Percentiles rank a stretch among this genome's conserved stretches.
These are phyloP conservation scores for Archegozetes longisetosus DNA, from an alignment of 1,140 invertebrate species.

Conservation along the genomic window DNA sequence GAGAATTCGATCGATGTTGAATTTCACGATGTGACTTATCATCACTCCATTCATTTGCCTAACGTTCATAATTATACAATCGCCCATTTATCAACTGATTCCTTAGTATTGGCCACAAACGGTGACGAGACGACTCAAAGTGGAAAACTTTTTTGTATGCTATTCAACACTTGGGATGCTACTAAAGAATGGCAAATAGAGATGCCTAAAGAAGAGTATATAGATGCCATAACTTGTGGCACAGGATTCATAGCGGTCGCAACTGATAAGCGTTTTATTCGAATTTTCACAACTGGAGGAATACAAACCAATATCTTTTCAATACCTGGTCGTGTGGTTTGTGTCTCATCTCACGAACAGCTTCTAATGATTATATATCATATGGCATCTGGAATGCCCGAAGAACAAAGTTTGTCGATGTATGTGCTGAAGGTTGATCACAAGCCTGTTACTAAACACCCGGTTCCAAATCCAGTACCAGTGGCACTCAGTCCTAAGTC, in stretches of 20 bases:
- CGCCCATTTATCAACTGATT: slow-evolving; percentile 60
- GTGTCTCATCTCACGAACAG: slow-evolving; percentile 47
- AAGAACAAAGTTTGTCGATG: slow-evolving; percentile 9
- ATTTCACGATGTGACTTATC: slow-evolving; percentile 76
- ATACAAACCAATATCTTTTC: slow-evolving; percentile 62
- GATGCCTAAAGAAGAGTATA: slow-evolving; percentile 57
- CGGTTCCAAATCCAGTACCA: slow-evolving; percentile 25
- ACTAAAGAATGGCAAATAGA: slow-evolving; percentile 73
- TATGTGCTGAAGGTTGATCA: slow-evolving; percentile 12
- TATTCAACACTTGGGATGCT: slow-evolving; percentile 52
- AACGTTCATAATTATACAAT: slow-evolving; percentile 62
- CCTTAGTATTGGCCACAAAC: slow-evolving; percentile 58
- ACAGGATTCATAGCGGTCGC: slow-evolving; percentile 44
- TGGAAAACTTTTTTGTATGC: slow-evolving; percentile 54
- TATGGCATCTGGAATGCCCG: slow-evolving; percentile 35
- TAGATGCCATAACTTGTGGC: slow-evolving; percentile 23
- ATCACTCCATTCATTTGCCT: slow-evolving; percentile 72
- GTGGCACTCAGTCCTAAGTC: slow-evolving; percentile 52
- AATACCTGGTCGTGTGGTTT: slow-evolving; percentile 50
- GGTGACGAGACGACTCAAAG: slow-evolving; percentile 29
- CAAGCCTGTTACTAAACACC: slow-evolving; percentile 18
- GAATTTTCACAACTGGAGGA: slow-evolving; percentile 68
- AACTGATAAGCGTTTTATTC: slow-evolving; percentile 50
- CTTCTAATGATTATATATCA: slow-evolving; percentile 63
- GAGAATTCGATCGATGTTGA: slow-evolving; percentile 72